Conservation (phyloP, 2,888 invertebrate genomes). For the Microdon myrmicae region DNA sequence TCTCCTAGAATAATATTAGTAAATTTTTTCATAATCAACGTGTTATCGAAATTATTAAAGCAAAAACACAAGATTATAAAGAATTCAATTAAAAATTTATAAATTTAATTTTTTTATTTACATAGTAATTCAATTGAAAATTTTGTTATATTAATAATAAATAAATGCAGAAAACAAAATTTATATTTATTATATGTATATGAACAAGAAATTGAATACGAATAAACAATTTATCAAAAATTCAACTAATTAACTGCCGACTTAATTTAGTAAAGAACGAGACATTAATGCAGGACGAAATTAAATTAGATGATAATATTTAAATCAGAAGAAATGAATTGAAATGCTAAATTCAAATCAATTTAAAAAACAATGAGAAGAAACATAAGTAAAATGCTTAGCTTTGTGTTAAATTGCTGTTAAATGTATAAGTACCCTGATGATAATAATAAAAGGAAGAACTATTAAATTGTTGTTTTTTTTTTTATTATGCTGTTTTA, state of each 20-base stretch:
- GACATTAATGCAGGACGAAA: no score
- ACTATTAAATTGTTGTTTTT: slow-evolving; percentile 24
- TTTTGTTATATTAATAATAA: slow-evolving; percentile 7
- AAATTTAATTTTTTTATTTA: slow-evolving; percentile 4
- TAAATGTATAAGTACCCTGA: slow-evolving; percentile 64
- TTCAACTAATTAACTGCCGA: slow-evolving; percentile 40
- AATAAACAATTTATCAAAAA: slow-evolving; percentile 37
- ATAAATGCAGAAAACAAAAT: slow-evolving; percentile 12
- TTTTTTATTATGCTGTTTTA: no score
- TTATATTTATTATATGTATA: slow-evolving; percentile 36
- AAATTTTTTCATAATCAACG: slow-evolving; percentile 29
- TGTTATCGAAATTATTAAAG: slow-evolving; percentile 4
- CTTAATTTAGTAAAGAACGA: slow-evolving; percentile 46
- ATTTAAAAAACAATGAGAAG: slow-evolving; percentile 47
- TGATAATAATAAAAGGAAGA: slow-evolving; percentile 53
- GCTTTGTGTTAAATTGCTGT: slow-evolving; percentile 68
- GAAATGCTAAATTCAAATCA: slow-evolving; percentile 46
- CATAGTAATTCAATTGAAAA: slow-evolving; percentile 2
- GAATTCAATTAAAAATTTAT: slow-evolving; percentile 6
- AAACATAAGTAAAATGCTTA: slow-evolving; percentile 60
- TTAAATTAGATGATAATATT: slow-evolving; percentile 6
- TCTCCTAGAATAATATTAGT: slow-evolving; percentile 44
- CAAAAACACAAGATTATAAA: slow-evolving; percentile 4
- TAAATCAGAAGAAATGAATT: slow-evolving; percentile 19
- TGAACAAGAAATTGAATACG: slow-evolving; percentile 28